These are phyloP conservation scores for Peromyscus maniculatus DNA, from an alignment of 2,113 vertebrate species.

Conservation along the genomic window DNA sequence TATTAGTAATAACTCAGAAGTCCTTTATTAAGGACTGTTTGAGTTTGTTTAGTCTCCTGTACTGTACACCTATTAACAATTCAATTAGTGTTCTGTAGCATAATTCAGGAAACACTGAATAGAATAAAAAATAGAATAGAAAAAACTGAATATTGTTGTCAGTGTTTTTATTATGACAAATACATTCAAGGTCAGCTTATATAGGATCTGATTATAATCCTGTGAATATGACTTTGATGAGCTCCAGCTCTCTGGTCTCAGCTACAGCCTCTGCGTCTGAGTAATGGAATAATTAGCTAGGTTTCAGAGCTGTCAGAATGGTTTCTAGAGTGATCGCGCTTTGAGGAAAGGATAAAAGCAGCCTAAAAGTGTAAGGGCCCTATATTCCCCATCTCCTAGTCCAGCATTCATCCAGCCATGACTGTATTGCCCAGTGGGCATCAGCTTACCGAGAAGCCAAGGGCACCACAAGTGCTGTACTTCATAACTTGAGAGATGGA, in stretches of 20 bases:
- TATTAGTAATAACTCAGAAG: not conserved
- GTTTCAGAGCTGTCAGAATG: constrained; percentile 19
- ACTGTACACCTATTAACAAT: not conserved
- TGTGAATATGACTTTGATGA: not conserved
- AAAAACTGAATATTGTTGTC: not conserved
- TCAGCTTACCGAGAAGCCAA: constrained; percentile 1
- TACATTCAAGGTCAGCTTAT: not conserved
- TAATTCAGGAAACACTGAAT: constrained; percentile 34
- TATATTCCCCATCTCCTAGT: not conserved
- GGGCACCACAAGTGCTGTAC: not conserved
- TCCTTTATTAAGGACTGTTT: not conserved
- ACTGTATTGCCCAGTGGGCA: not conserved
- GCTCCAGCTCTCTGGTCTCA: not conserved
- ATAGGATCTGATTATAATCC: not conserved
- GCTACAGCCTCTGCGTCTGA: not conserved
- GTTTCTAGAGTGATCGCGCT: constrained; percentile 34
- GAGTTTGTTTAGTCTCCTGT: constrained; percentile 4
- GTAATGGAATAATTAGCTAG: constrained; percentile 37
- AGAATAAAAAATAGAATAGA: not conserved
- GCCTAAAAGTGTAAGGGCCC: not conserved
- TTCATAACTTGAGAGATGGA: not conserved
- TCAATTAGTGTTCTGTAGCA: not conserved
- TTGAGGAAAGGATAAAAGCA: not conserved
- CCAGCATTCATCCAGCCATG: not conserved
- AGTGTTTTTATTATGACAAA: constrained; percentile 39